These are phyloP conservation scores for Anthoscopus minutus DNA, from an alignment of 2,113 vertebrate genomes.

Conservation along the genomic window DNA sequence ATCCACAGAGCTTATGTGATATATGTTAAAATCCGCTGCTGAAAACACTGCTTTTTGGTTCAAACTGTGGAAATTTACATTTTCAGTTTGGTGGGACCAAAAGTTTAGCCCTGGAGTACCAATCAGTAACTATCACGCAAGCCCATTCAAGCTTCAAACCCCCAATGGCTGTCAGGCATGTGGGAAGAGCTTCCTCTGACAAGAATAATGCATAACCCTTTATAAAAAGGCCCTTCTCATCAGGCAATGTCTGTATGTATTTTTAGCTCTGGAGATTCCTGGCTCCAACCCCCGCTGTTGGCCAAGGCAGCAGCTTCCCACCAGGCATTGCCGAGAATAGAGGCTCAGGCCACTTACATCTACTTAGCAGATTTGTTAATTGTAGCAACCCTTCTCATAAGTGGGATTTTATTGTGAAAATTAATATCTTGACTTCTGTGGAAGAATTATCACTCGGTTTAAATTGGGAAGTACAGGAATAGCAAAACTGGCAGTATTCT, in stretches of 20 bases:
- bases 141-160: constrained; percentile 4
- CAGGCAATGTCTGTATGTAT: background rate
- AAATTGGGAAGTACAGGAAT: background rate
- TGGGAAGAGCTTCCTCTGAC: constrained; percentile 15
- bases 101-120: background rate
- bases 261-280: constrained; percentile 24
- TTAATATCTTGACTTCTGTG: background rate
- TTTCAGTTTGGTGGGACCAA: background rate
- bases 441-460: constrained; percentile 19
- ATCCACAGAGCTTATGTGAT: background rate
- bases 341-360: background rate
- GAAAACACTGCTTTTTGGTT: background rate
- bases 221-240: background rate
- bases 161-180: background rate
- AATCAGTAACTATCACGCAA: background rate
- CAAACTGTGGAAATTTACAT: background rate
- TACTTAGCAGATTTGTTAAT: background rate
- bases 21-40: background rate
- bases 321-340: background rate
- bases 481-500: constrained; percentile 21
- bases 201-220: constrained; percentile 7
- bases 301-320: constrained; percentile 1
- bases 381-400: background rate
- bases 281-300: background rate
- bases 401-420: constrained; percentile 20